These are phyloP conservation scores for Botrylloides violaceus DNA, from an alignment of 23 tunicate genomes.

Conservation along the genomic window DNA sequence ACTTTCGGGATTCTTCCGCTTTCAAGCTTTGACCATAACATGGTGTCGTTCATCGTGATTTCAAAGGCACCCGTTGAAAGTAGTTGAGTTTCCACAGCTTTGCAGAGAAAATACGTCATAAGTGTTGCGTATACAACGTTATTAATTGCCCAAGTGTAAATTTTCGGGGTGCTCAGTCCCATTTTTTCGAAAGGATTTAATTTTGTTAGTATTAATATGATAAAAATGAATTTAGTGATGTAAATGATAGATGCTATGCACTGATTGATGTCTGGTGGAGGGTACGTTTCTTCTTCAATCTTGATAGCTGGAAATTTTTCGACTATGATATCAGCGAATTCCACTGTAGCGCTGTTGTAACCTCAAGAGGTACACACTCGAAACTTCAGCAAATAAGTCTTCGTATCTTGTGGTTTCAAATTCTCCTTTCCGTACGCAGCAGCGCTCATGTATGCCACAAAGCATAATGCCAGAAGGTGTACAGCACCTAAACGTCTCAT, in stretches of 20 bases:
- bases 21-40: not conserved
- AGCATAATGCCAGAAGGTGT: no score
- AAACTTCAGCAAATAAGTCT: no score
- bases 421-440: no score
- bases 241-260: not conserved
- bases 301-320: not conserved
- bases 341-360: not conserved
- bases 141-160: not conserved
- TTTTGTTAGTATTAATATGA: not conserved
- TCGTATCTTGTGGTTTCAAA: no score
- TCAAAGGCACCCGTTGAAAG: not conserved
- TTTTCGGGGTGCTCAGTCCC: not conserved
- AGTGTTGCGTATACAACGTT: not conserved
- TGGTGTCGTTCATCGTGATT: not conserved
- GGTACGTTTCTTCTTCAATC: not conserved
- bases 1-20: not conserved
- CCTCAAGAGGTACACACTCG: not conserved
- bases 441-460: no score
- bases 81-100: not conserved
- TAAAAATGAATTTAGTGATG: not conserved
- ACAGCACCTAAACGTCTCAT: no score
- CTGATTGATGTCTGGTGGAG: not conserved
- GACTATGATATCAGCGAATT: not conserved
- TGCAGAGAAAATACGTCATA: not conserved
- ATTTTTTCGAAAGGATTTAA: not conserved